A percentile compares a stretch with the other conserved stretches of the same genome.
Evolutionary conservation across 2,888 invertebrate genomes (phyloP).

Genomic region (Rambutsinella grinnellia): DNA sequence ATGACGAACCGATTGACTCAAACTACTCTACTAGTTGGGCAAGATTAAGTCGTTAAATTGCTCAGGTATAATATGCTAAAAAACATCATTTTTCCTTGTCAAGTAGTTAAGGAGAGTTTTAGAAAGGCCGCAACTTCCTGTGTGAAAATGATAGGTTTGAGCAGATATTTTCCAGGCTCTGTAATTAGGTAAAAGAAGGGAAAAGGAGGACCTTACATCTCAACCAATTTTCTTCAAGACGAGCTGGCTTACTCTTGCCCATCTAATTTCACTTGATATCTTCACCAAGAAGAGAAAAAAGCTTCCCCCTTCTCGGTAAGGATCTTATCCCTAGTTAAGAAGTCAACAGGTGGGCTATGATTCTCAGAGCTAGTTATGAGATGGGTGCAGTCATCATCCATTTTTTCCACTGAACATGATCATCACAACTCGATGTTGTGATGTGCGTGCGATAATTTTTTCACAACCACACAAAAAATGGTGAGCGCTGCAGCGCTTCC

Average conservation of each 20-base stretch:
- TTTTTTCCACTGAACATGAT: slow-evolving; percentile 11
- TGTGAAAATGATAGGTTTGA: slow-evolving; percentile 66
- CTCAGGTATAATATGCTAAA: slow-evolving; percentile 23
- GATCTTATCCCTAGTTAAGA: slow-evolving; percentile 13
- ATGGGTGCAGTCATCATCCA: slow-evolving; percentile 31
- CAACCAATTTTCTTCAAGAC: too few species aligned
- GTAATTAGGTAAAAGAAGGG: slow-evolving; percentile 61
- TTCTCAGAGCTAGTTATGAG: slow-evolving; percentile 44
- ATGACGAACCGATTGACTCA: too few species aligned
- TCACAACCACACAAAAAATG: slow-evolving; percentile 19
- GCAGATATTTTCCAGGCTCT: slow-evolving; percentile 64
- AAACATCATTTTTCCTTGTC: slow-evolving; percentile 31
- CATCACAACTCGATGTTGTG: slow-evolving; percentile 14
- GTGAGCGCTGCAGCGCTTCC: background rate
- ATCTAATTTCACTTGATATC: slow-evolving; percentile 52
- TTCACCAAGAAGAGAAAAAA: slow-evolving; percentile 29
- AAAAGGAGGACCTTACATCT: slow-evolving; percentile 48
- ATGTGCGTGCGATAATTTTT: slow-evolving; percentile 44
- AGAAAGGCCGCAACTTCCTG: slow-evolving; percentile 65
- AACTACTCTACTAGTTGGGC: slow-evolving; percentile 8
- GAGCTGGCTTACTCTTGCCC: too few species aligned
- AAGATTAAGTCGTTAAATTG: slow-evolving; percentile 38
- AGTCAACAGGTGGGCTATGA: slow-evolving; percentile 55
- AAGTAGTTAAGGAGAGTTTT: slow-evolving; percentile 38
- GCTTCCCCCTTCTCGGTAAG: slow-evolving; percentile 23